Percentiles rank a stretch among this genome's conserved stretches.
Conservation (phyloP, 2,113 vertebrate genomes). For the Ctenomys sociabilis region DNA sequence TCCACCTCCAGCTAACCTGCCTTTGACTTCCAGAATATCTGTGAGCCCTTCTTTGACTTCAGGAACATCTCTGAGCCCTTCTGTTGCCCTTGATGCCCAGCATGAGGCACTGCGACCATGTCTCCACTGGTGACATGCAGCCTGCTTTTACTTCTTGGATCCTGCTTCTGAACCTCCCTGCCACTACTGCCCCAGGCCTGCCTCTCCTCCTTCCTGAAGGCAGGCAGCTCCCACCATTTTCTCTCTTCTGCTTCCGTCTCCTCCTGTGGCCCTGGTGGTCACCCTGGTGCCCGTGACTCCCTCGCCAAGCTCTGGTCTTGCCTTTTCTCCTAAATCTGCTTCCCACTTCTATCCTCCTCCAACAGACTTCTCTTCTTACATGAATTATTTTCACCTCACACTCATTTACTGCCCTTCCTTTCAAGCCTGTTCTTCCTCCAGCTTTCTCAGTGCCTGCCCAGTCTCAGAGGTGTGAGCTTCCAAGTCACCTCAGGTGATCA, state of each 20-base stretch:
- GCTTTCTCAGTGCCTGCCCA: neutral
- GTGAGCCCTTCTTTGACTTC: neutral
- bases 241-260: neutral
- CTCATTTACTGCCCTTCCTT: neutral
- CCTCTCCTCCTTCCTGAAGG: rapidly evolving
- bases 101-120: neutral
- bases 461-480: neutral
- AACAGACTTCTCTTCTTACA: neutral
- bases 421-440: neutral
- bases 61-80: neutral
- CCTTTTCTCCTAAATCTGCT: neutral
- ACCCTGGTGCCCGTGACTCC: neutral
- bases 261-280: neutral
- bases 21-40: neutral
- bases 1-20: neutral
- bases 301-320: neutral
- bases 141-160: neutral
- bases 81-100: neutral
- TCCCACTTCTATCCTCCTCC: neutral
- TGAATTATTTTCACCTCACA: neutral
- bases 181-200: neutral
- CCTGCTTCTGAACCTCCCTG: neutral
- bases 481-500: neutral
- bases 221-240: neutral
- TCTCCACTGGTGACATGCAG: neutral